These are phyloP conservation scores for Cnemophilus loriae DNA, from an alignment of 2,113 vertebrate genomes.

Conservation along the genomic window DNA sequence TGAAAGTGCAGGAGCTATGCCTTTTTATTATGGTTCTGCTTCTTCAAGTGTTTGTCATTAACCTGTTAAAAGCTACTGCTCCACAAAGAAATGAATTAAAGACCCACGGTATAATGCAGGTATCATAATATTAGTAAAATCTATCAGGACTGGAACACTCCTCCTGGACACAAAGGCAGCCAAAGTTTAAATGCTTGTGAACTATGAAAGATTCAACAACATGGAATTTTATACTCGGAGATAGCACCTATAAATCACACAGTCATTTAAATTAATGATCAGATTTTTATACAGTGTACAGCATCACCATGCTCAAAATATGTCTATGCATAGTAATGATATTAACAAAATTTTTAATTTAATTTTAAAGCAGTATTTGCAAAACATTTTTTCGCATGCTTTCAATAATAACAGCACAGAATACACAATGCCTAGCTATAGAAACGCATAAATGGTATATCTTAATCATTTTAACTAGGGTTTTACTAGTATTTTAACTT, in stretches of 20 bases:
- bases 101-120: rapidly evolving
- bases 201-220: not conserved
- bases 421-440: not conserved
- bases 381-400: not conserved
- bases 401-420: not conserved
- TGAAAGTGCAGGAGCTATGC: not conserved
- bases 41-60: not conserved
- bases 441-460: not conserved
- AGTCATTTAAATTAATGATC: not conserved
- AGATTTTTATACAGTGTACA: not conserved
- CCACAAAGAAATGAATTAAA: not conserved
- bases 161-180: not conserved
- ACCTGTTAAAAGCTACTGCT: not conserved
- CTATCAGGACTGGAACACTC: not conserved
- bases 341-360: not conserved
- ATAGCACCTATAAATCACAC: not conserved
- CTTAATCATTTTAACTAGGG: constrained; percentile 9
- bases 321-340: not conserved
- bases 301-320: not conserved
- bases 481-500: constrained; percentile 8
- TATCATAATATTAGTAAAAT: not conserved
- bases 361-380: not conserved
- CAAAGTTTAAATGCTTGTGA: not conserved
- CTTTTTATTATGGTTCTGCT: not conserved
- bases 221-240: not conserved